A percentile compares a stretch with the other conserved stretches of the same genome.
These are phyloP conservation scores for Amphibalanus amphitrite DNA, from an alignment of 1,140 invertebrate species.

Conservation along the genomic window DNA sequence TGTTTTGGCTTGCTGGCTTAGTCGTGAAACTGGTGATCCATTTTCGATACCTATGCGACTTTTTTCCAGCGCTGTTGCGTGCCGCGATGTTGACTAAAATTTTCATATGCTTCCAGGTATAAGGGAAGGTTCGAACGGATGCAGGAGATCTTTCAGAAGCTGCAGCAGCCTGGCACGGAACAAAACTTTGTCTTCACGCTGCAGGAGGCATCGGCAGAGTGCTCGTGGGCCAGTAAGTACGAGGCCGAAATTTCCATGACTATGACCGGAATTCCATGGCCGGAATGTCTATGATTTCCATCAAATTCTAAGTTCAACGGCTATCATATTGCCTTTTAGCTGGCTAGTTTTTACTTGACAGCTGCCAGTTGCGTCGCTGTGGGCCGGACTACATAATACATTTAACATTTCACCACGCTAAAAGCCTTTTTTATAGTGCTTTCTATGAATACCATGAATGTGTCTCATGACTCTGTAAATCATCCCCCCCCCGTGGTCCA, in stretches of 20 bases:
- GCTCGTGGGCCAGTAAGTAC: slow-evolving; percentile 17
- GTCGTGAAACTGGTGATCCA: background rate
- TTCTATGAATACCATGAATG: no score
- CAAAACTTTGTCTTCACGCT: slow-evolving; percentile 17
- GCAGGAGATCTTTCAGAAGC: slow-evolving; percentile 14
- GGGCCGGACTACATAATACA: no score
- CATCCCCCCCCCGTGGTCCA: background rate
- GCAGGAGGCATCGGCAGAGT: slow-evolving; percentile 16
- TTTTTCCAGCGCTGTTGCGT: background rate
- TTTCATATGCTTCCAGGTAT: slow-evolving; percentile 13
- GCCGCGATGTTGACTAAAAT: background rate
- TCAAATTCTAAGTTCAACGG: background rate
- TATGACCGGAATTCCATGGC: no score
- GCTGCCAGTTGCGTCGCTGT: no score
- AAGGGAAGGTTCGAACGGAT: slow-evolving; percentile 18
- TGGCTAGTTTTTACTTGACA: background rate
- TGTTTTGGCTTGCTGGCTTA: no score
- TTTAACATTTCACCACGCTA: no score
- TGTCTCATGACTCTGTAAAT: background rate
- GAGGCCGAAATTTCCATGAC: no score
- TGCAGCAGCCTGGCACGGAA: slow-evolving; percentile 16
- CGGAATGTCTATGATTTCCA: background rate
- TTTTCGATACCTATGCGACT: background rate
- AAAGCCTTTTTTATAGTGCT: no score
- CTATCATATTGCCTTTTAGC: background rate